Percentiles rank a stretch among this genome's conserved stretches.
Evolutionary conservation across 2,113 vertebrate genomes (phyloP).

Genomic region (Sarotherodon lohbergeri): DNA sequence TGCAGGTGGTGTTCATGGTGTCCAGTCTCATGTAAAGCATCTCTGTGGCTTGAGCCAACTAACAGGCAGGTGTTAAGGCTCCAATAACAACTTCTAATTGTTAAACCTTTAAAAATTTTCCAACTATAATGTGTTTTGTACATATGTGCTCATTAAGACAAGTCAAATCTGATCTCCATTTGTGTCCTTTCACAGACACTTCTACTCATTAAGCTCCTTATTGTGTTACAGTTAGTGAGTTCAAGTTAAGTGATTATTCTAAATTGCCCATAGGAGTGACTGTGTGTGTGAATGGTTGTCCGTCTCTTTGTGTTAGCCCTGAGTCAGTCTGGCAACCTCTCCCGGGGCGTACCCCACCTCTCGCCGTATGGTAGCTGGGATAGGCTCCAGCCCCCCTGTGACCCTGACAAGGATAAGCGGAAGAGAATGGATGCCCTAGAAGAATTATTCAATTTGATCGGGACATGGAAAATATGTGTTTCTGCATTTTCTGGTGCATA

Average conservation of each 20-base stretch:
- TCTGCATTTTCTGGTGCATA: neutral
- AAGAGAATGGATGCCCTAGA: neutral
- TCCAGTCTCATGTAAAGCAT: constrained; percentile 98
- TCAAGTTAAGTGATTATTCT: neutral
- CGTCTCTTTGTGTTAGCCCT: neutral
- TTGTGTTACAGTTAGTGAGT: neutral
- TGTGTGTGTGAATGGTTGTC: neutral
- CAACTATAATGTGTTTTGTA: neutral
- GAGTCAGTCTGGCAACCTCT: neutral
- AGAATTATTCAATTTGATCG: neutral
- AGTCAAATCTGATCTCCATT: accelerated
- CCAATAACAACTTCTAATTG: neutral
- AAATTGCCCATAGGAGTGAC: neutral
- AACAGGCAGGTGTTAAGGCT: constrained; percentile 68
- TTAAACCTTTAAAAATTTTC: neutral
- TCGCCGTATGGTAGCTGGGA: neutral
- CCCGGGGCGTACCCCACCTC: neutral
- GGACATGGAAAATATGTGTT: neutral
- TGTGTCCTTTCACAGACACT: neutral
- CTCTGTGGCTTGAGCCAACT: constrained; percentile 97
- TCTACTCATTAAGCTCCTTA: neutral
- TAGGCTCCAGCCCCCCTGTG: neutral
- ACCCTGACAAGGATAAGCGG: neutral
- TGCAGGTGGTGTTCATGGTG: constrained; percentile 92
- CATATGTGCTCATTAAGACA: neutral